These are phyloP conservation scores for Karalla daura DNA, from an alignment of 2,797 vertebrate genomes.

Conservation along the genomic window DNA sequence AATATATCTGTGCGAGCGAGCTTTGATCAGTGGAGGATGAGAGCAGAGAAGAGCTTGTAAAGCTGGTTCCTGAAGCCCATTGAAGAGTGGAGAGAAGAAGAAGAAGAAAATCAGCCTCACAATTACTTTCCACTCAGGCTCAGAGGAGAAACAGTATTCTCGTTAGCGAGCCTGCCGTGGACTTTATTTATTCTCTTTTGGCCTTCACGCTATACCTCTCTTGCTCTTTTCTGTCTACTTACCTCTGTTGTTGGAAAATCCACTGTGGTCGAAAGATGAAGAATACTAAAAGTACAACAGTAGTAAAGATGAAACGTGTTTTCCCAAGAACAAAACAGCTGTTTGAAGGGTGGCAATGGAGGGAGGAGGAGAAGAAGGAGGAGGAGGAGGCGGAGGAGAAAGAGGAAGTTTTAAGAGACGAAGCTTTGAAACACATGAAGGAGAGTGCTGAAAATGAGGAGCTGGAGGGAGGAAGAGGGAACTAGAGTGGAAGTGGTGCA, in stretches of 20 bases:
- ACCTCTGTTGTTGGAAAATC: not conserved
- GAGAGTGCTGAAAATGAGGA: constrained; percentile 51
- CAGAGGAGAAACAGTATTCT: constrained; percentile 54
- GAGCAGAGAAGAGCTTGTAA: constrained; percentile 79
- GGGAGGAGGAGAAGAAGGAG: constrained; percentile 35
- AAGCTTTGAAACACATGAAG: constrained; percentile 78
- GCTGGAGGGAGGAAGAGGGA: constrained; percentile 56
- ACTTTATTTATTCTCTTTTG: constrained; percentile 27
- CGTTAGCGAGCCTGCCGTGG: constrained; percentile 31
- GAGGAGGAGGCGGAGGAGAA: constrained; percentile 40
- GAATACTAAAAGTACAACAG: constrained; percentile 19
- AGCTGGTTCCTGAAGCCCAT: constrained; percentile 73
- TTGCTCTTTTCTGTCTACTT: not conserved
- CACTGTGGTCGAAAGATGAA: constrained; percentile 21
- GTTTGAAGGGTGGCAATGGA: constrained; percentile 53
- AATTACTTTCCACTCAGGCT: constrained; percentile 60
- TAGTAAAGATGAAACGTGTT: constrained; percentile 45
- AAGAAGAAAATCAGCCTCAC: constrained; percentile 62
- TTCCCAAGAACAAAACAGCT: constrained; percentile 55
- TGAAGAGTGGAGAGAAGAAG: constrained; percentile 64
- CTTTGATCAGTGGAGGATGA: constrained; percentile 86
- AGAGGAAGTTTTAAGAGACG: constrained; percentile 53
- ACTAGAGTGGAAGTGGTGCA: constrained; percentile 48
- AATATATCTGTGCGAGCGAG: constrained; percentile 79
- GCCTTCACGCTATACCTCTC: constrained; percentile 6